Evolutionary conservation across 2,797 vertebrate genomes (phyloP).

Genomic region (Ptychobarbus kaznakovi): DNA sequence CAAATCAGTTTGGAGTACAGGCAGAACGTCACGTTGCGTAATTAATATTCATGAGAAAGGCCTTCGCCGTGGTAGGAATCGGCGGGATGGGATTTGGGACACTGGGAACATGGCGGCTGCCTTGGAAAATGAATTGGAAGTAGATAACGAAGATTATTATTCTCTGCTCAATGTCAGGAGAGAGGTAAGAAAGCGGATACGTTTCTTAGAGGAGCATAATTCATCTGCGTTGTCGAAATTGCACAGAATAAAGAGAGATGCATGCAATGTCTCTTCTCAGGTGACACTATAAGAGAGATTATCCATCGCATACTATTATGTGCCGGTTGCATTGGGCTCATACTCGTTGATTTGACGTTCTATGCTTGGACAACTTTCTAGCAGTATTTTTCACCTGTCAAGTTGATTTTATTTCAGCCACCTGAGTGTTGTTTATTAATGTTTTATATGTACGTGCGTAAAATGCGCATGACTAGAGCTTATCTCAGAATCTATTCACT

Average conservation of each 20-base stretch:
- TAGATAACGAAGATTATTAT: slow-evolving; percentile 93
- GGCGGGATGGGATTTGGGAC: slow-evolving; percentile 72
- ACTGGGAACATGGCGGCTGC: slow-evolving; percentile 93
- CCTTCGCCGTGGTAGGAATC: slow-evolving; percentile 49
- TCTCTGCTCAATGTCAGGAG: slow-evolving; percentile 92
- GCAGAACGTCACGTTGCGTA: slow-evolving; percentile 10
- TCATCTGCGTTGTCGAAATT: neutral
- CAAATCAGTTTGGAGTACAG: neutral
- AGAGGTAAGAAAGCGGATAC: slow-evolving; percentile 81
- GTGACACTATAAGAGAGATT: neutral
- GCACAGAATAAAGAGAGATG: neutral
- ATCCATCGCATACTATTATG: neutral
- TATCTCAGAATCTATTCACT: neutral
- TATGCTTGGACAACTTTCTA: neutral
- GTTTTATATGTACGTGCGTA: neutral
- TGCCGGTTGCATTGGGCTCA: slow-evolving; percentile 8
- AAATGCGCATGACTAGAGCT: neutral
- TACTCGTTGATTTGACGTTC: neutral
- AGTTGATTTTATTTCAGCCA: neutral
- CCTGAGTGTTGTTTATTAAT: neutral
- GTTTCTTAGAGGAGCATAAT: neutral
- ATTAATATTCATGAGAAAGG: slow-evolving; percentile 33
- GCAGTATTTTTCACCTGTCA: neutral
- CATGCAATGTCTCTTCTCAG: neutral
- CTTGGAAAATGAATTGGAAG: slow-evolving; percentile 86